A percentile compares a stretch with the other conserved stretches of the same genome.
Evolutionary conservation across 2,113 vertebrate species (phyloP).

Genomic region (Parus major): DNA sequence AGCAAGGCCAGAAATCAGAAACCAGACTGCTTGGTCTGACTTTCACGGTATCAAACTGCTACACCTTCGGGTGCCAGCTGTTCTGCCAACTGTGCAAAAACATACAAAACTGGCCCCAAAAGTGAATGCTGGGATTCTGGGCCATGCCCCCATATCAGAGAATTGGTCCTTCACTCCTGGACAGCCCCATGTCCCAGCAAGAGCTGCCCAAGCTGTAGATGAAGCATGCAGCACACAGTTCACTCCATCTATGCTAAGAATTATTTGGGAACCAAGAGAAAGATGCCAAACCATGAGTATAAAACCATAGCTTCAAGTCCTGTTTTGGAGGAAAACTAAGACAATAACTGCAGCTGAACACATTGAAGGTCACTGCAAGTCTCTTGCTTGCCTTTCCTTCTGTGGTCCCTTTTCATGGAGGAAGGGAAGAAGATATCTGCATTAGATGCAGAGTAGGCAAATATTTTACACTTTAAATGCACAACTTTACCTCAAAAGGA

Average conservation of each 20-base stretch:
- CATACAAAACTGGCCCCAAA: not conserved
- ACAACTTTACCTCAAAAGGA: not conserved
- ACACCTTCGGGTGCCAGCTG: not conserved
- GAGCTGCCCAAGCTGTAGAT: not conserved
- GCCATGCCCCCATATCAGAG: not conserved
- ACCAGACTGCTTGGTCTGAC: not conserved
- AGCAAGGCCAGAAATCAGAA: not conserved
- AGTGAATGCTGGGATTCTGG: not conserved
- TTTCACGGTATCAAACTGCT: not conserved
- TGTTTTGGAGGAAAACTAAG: not conserved
- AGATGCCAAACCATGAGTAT: not conserved
- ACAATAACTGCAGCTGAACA: not conserved
- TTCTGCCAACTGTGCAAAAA: not conserved
- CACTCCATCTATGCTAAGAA: not conserved
- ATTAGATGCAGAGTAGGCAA: not conserved
- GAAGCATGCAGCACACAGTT: not conserved
- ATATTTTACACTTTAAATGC: conserved; percentile 30
- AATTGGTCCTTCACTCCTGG: not conserved
- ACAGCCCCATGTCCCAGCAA: not conserved
- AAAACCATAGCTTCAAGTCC: not conserved
- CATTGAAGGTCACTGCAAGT: not conserved
- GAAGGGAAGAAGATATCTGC: not conserved
- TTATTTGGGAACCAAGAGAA: not conserved
- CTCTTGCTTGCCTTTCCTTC: not conserved
- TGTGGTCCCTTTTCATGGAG: not conserved